Percentiles rank a stretch among this genome's conserved stretches.
These are phyloP conservation scores for Leptonema lineaticorne DNA, from an alignment of 1,140 invertebrate species.

Conservation along the genomic window DNA sequence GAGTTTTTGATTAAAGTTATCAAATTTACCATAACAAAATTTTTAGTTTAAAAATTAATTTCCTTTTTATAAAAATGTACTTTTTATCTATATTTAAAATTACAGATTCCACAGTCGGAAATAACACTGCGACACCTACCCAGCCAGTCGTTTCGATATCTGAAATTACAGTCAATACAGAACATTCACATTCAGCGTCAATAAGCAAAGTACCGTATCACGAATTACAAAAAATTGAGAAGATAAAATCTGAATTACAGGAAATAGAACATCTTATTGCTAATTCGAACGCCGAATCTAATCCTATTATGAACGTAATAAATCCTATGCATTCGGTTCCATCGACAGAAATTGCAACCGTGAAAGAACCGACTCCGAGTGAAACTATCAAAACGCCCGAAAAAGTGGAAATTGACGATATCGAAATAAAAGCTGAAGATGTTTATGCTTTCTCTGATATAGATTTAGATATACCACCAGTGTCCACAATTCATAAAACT, in stretches of 20 bases:
- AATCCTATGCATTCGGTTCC: slow-evolving; percentile 25
- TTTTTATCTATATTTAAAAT: too few relatives aligned
- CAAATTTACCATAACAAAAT: too few relatives aligned
- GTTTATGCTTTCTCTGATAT: slow-evolving; percentile 55
- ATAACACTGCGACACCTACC: neutral
- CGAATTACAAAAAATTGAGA: slow-evolving; percentile 44
- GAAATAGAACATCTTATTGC: slow-evolving; percentile 50
- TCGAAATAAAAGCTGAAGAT: slow-evolving; percentile 54
- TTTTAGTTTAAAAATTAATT: too few relatives aligned
- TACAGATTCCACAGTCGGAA: too few relatives aligned
- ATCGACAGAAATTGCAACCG: slow-evolving; percentile 14
- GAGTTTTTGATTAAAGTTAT: too few relatives aligned
- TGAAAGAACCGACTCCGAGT: slow-evolving; percentile 30
- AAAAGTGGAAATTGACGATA: slow-evolving; percentile 55
- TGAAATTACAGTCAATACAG: neutral
- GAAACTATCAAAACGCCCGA: slow-evolving; percentile 42
- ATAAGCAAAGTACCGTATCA: slow-evolving; percentile 28
- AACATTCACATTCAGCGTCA: neutral
- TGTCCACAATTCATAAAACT: slow-evolving; percentile 48
- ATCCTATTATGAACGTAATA: slow-evolving; percentile 20
- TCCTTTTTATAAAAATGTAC: too few relatives aligned
- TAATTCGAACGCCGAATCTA: slow-evolving; percentile 17
- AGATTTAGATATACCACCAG: slow-evolving; percentile 55
- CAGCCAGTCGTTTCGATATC: neutral
- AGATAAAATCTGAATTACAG: slow-evolving; percentile 54